These are phyloP conservation scores for Taeniopygia guttata DNA, from an alignment of 2,797 vertebrate species.

Conservation along the genomic window DNA sequence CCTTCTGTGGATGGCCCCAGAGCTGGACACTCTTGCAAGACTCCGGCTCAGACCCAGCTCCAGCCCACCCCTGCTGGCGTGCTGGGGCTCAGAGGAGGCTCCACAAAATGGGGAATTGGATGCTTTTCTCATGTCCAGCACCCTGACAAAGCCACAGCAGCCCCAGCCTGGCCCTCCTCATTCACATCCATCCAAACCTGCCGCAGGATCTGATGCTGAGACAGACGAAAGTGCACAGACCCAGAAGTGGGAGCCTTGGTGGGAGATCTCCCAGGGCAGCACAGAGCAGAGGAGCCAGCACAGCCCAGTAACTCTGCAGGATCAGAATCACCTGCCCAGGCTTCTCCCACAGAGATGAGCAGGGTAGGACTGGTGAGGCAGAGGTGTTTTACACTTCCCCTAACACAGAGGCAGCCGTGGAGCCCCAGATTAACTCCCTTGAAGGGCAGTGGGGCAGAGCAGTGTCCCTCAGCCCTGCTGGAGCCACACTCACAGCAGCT, in stretches of 20 bases:
- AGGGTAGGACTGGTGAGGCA: neutral
- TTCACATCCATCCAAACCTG: neutral
- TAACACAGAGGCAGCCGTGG: neutral
- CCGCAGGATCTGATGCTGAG: fast-evolving
- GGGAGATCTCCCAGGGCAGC: neutral
- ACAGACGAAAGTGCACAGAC: neutral
- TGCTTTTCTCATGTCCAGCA: neutral
- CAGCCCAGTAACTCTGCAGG: neutral
- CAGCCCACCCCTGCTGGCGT: neutral
- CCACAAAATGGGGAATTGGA: neutral
- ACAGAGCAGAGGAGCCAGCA: neutral
- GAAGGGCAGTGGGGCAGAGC: fast-evolving
- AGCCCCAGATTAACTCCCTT: neutral
- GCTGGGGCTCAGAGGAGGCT: neutral
- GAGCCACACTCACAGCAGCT: neutral
- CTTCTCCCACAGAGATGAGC: neutral
- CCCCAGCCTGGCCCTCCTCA: neutral
- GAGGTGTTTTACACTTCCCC: neutral
- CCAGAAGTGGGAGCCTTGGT: neutral
- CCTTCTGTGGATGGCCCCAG: neutral
- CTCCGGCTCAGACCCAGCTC: neutral
- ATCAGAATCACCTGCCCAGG: neutral
- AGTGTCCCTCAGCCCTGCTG: neutral
- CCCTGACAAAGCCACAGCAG: neutral
- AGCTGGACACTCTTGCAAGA: neutral